phyloP scores from a whole-genome alignment of 2,797 vertebrate genomes.

The Heteromormyrus szaboi region DNA sequence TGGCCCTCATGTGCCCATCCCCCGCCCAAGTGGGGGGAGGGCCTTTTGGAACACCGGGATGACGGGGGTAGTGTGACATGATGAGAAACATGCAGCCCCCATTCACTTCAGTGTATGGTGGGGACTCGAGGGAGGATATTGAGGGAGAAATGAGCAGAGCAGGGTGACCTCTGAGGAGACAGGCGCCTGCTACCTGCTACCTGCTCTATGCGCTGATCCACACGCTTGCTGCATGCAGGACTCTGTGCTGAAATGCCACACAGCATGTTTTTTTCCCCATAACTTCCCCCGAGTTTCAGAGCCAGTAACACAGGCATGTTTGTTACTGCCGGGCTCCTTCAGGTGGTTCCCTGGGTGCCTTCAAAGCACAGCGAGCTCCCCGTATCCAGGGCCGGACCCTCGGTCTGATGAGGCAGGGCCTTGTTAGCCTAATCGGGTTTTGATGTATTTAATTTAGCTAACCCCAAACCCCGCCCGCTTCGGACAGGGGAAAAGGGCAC shows the following conservation, averaged over 20 bases:
- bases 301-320: too few relatives aligned
- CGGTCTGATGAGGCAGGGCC: constrained; percentile 59
- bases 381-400: constrained; percentile 43
- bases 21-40: background rate
- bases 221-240: too few relatives aligned
- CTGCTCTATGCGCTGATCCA: too few relatives aligned
- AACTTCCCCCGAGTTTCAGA: background rate
- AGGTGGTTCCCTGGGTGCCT: constrained; percentile 34
- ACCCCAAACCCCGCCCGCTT: constrained; percentile 59
- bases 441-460: constrained; percentile 67
- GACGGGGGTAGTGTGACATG: background rate
- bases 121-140: background rate
- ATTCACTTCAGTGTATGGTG: background rate
- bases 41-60: background rate
- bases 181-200: background rate
- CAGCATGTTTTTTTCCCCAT: background rate
- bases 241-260: background rate
- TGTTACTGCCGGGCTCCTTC: background rate
- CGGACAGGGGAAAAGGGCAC: constrained; percentile 46
- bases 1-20: background rate
- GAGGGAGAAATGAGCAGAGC: background rate
- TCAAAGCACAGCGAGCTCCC: constrained; percentile 35
- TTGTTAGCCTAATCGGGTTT: constrained; percentile 67
- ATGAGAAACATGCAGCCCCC: background rate
- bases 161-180: background rate